Evolutionary conservation across 2,797 vertebrate genomes (phyloP).

Genomic region (Pitangus sulphuratus): DNA sequence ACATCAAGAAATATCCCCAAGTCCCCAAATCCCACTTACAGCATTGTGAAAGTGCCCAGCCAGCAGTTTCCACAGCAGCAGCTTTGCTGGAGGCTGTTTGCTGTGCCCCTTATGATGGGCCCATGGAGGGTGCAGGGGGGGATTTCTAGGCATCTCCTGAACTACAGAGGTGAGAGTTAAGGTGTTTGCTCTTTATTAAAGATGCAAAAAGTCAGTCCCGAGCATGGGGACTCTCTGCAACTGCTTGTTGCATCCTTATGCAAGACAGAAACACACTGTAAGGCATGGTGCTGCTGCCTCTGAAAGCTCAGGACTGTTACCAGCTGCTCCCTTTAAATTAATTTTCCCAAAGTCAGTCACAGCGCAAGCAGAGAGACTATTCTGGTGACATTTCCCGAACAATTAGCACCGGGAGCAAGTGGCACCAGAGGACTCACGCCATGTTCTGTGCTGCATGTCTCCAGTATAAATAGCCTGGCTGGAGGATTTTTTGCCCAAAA

Average conservation of each 20-base stretch:
- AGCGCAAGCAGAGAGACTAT: background rate
- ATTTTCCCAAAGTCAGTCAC: conserved; percentile 26
- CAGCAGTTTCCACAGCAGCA: conserved; percentile 10
- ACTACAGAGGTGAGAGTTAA: background rate
- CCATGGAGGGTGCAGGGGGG: background rate
- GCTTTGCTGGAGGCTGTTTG: background rate
- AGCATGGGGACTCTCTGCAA: background rate
- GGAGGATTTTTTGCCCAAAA: conserved; percentile 36
- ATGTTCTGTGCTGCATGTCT: background rate
- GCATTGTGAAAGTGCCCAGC: background rate
- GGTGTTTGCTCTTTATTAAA: background rate
- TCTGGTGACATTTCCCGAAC: conserved; percentile 30
- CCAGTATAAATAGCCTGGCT: conserved; percentile 42
- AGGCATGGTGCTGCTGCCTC: background rate
- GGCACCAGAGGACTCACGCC: background rate
- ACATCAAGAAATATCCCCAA: background rate
- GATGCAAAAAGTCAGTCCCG: background rate
- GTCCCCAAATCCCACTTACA: background rate
- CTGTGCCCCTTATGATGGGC: background rate
- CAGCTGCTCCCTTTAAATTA: conserved; percentile 60
- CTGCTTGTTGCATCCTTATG: background rate
- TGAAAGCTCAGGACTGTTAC: conserved; percentile 15
- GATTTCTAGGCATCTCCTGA: background rate
- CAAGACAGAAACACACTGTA: background rate
- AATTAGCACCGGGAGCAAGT: conserved; percentile 11